phyloP scores from a whole-genome alignment of 2,888 invertebrate species.

The Melieria picta region DNA sequence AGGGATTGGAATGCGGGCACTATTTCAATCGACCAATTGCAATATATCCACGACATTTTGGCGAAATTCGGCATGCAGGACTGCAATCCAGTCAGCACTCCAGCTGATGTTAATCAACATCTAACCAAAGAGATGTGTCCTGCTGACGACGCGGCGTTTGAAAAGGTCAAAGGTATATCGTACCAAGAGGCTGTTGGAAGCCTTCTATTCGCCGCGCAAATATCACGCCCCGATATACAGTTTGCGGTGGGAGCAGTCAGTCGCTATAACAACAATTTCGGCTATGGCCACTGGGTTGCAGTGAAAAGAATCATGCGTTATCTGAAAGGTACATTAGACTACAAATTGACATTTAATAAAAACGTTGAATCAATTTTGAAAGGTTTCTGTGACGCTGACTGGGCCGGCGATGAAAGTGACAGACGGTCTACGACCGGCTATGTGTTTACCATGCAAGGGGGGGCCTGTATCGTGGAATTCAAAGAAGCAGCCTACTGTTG shows the following conservation, averaged over 20 bases:
- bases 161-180: not conserved
- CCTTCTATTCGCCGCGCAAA: constrained; percentile 33
- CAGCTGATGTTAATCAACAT: constrained; percentile 21
- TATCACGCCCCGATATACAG: constrained; percentile 34
- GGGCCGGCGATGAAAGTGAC: constrained; percentile 14
- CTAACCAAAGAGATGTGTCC: constrained; percentile 27
- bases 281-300: constrained; percentile 36
- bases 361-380: too few relatives aligned
- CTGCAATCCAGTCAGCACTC: constrained; percentile 27
- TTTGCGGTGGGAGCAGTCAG: constrained; percentile 28
- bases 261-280: constrained; percentile 35
- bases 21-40: constrained; percentile 21
- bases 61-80: constrained; percentile 15
- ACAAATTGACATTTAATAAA: too few relatives aligned
- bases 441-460: constrained; percentile 3
- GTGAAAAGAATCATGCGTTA: constrained; percentile 17
- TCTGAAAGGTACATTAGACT: not conserved
- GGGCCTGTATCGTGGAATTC: constrained; percentile 14
- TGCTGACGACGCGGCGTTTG: not conserved
- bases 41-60: constrained; percentile 13
- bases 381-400: constrained; percentile 10
- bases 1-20: constrained; percentile 13
- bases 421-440: constrained; percentile 14
- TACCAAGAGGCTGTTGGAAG: constrained; percentile 30
- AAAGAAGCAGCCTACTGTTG: not conserved